These are phyloP conservation scores for Scaptomyza graminum DNA, from an alignment of 1,140 invertebrate genomes.

Conservation along the genomic window DNA sequence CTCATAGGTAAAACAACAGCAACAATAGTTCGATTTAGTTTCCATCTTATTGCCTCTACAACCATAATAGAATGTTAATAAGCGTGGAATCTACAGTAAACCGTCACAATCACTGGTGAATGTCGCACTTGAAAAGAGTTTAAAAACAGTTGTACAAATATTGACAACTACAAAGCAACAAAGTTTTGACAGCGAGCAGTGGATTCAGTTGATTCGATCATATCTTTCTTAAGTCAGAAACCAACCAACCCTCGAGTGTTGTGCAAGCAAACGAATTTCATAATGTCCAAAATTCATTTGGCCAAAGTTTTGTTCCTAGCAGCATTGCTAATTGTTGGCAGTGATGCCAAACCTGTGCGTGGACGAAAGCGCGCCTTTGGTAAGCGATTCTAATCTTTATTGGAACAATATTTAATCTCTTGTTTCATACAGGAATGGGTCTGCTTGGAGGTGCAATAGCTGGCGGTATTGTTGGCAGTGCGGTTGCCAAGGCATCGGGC, in stretches of 20 bases:
- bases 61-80: slow-evolving; percentile 23
- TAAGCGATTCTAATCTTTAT: slow-evolving; percentile 13
- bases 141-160: slow-evolving; percentile 61
- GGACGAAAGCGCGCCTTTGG: slow-evolving; percentile 57
- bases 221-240: slow-evolving; percentile 22
- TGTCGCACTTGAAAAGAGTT: slow-evolving; percentile 16
- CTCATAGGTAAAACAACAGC: too few species aligned
- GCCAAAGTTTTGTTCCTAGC: slow-evolving; percentile 35
- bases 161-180: slow-evolving; percentile 34
- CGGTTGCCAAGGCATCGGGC: slow-evolving; percentile 25
- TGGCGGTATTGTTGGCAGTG: slow-evolving; percentile 46
- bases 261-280: slow-evolving; percentile 22
- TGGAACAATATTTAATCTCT: not conserved
- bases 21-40: not conserved
- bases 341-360: slow-evolving; percentile 43
- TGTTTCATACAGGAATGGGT: slow-evolving; percentile 41
- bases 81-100: slow-evolving; percentile 56
- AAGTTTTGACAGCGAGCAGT: slow-evolving; percentile 34
- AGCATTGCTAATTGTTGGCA: slow-evolving; percentile 32
- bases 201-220: slow-evolving; percentile 25
- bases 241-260: not conserved
- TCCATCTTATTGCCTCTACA: not conserved
- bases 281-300: slow-evolving; percentile 42
- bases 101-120: slow-evolving; percentile 17
- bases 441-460: slow-evolving; percentile 57